phyloP scores from a whole-genome alignment of 2,797 vertebrate genomes.

The Tapera naevia region DNA sequence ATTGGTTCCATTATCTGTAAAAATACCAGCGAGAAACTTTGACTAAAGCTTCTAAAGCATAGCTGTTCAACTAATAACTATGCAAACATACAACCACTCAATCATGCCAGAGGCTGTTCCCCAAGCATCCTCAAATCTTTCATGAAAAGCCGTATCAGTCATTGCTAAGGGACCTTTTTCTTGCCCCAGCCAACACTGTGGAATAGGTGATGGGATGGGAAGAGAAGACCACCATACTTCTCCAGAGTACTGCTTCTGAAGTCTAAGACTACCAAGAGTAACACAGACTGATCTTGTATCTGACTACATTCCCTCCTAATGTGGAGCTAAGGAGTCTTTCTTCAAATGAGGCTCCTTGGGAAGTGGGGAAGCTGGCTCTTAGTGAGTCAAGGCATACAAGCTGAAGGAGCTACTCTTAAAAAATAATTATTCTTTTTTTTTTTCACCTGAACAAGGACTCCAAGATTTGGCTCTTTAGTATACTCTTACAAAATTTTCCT shows the following conservation, averaged over 20 bases:
- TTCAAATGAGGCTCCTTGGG: neutral
- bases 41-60: neutral
- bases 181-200: neutral
- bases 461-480: neutral
- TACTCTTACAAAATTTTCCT: neutral
- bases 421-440: neutral
- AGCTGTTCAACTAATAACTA: constrained; percentile 32
- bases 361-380: neutral
- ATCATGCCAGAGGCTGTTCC: neutral
- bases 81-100: neutral
- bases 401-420: neutral
- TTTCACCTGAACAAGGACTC: neutral
- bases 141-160: neutral
- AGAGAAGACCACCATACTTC: neutral
- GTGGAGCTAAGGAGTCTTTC: neutral
- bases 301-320: neutral
- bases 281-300: neutral
- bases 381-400: neutral
- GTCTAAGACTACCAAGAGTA: neutral
- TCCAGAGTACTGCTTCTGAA: neutral
- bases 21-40: constrained; percentile 24
- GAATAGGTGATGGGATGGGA: neutral
- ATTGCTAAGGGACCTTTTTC: neutral
- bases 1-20: constrained; percentile 40
- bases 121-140: neutral